Conservation (phyloP, 2,113 vertebrate species). For the Cettia cetti region DNA sequence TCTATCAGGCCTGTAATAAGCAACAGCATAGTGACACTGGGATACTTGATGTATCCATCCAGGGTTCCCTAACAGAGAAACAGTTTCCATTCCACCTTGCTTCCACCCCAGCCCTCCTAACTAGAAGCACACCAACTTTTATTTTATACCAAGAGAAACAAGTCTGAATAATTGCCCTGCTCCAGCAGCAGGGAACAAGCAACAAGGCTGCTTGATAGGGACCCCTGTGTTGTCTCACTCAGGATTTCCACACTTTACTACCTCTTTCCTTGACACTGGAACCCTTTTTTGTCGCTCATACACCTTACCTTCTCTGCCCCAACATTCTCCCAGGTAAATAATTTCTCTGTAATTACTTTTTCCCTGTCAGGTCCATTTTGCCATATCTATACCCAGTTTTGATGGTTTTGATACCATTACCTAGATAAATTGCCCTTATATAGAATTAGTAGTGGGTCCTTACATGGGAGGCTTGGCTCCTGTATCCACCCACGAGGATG, state of each 20-base stretch:
- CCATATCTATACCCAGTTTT: not conserved
- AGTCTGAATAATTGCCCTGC: not conserved
- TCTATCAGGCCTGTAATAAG: not conserved
- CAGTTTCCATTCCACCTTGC: not conserved
- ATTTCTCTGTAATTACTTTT: not conserved
- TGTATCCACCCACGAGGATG: not conserved
- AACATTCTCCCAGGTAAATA: not conserved
- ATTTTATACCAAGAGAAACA: not conserved
- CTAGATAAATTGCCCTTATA: not conserved
- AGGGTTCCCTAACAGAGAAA: not conserved
- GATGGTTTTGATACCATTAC: not conserved
- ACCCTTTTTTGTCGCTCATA: not conserved
- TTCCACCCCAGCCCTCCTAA: not conserved
- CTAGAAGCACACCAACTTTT: not conserved
- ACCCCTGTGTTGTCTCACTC: not conserved
- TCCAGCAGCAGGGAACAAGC: not conserved
- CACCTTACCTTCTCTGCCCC: not conserved
- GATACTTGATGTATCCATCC: not conserved
- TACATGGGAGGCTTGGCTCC: not conserved
- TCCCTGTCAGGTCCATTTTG: not conserved
- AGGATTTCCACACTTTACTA: not conserved
- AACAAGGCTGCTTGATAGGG: not conserved
- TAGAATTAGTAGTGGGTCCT: not conserved
- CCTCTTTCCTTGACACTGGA: not conserved
- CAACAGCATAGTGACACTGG: not conserved